Base-by-base conservation (phyloP, 2,113 vertebrate genomes). In the Circaetus cinerascens region DNA sequence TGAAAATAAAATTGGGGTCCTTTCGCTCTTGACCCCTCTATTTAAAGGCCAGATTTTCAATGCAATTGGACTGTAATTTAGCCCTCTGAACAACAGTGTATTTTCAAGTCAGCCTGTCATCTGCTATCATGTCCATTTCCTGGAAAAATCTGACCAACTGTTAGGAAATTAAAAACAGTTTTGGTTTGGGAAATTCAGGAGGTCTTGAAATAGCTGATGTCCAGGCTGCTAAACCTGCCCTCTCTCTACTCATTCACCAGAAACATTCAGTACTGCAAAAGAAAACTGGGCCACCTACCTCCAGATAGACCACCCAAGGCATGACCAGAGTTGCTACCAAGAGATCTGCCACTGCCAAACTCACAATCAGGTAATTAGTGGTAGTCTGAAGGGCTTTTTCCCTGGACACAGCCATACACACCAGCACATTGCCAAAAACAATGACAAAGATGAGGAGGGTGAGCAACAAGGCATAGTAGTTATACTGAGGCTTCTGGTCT, bases 291-390 rank as follows among this genome's bases (percentile, higher is more conserved):
- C 59, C 55, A 94, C 98, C 74, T 98, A 99, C 99, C 99, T 99
- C 99, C 96, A 99, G 94, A 72, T 99, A 99, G 69, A 99, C 99
- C 13, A 99, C 99, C 99, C 99, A 99, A 36, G 99, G 99, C 99
- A 99, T 99, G 77, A 99, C 99, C 77, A 99, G 98, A 0, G 99
- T 99, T 90, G 99, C 99, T 78, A 99, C 98, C 34, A 99, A 98
- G 63, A 99, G 99, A 96, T 99, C 99, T 0, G 99, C 99, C 46
- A 99, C 99, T 0, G 99, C 99, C 63, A 99, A 96, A 97, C 99
- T 99, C 95, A 99, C 99, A 2, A 99, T 99, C 98, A 99, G 97
- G 98, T 99, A 99, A 98, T 99, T 99, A 94, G 99, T 99, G 94
- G 99, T 99, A 60, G 99, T 99, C 98, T 99, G 99, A 85, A 99